These are phyloP conservation scores for Danaus melanippus DNA, from an alignment of 1,140 invertebrate genomes.

Conservation along the genomic window DNA sequence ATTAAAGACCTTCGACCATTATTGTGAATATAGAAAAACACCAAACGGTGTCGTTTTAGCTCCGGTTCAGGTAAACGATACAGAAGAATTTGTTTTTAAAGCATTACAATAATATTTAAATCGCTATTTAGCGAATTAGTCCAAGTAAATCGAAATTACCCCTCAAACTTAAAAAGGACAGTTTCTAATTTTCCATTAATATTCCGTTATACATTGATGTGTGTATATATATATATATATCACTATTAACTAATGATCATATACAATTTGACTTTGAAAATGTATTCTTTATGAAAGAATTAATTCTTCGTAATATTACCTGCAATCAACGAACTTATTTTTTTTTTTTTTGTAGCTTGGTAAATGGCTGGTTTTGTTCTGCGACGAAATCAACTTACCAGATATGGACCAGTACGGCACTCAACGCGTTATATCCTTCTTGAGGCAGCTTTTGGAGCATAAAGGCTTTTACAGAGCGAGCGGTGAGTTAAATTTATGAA, in stretches of 20 bases:
- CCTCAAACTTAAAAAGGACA: too few species aligned
- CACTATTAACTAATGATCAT: too few species aligned
- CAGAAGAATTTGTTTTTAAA: too few species aligned
- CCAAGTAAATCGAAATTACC: too few species aligned
- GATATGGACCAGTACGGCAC: conserved; percentile 99
- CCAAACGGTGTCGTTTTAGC: conserved; percentile 97
- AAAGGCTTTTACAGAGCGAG: conserved; percentile 91
- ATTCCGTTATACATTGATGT: too few species aligned
- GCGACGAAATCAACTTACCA: conserved; percentile 99
- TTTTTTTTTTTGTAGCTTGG: conserved; percentile 78
- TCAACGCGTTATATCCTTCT: conserved; percentile 98
- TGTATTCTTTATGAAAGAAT: not conserved
- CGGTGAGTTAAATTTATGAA: conserved; percentile 34
- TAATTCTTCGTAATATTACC: too few species aligned
- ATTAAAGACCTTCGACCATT: conserved; percentile 99
- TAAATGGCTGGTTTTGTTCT: conserved; percentile 99
- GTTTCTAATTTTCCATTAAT: too few species aligned
- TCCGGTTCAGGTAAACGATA: conserved; percentile 84
- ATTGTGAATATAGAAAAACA: conserved; percentile 98
- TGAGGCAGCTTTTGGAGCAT: conserved; percentile 97
- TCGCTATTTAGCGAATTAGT: too few species aligned
- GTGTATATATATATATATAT: too few species aligned
- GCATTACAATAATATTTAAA: too few species aligned
- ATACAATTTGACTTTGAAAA: too few species aligned
- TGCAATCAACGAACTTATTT: too few species aligned